Conservation (phyloP, 1,140 invertebrate genomes). For the Brachionus manjavacas region DNA sequence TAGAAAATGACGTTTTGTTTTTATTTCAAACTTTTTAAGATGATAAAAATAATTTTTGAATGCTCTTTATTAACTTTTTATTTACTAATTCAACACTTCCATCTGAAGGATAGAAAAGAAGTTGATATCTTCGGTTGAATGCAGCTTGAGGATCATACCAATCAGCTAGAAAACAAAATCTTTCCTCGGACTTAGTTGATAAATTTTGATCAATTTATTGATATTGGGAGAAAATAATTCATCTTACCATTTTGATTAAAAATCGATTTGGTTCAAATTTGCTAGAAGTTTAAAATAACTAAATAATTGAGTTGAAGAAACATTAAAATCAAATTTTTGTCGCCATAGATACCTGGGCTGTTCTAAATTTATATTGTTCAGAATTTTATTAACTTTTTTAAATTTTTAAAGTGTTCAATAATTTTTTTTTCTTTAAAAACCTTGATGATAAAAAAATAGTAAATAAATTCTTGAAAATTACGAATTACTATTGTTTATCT, state of each 20-base stretch:
- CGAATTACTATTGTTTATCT: too few species aligned
- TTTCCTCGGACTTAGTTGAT: conserved; percentile 46
- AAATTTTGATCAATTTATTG: background rate
- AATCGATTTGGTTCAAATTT: background rate
- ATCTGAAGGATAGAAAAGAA: conserved; percentile 70
- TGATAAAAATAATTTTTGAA: conserved; percentile 34
- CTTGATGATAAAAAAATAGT: too few species aligned
- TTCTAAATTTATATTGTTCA: background rate
- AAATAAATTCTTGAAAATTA: too few species aligned
- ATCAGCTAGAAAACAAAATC: conserved; percentile 67
- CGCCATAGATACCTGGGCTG: background rate
- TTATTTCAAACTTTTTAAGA: conserved; percentile 69
- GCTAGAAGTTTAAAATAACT: background rate
- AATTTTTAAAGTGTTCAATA: too few species aligned
- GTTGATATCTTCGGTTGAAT: conserved; percentile 67
- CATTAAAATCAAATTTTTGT: background rate
- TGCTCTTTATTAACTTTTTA: conserved; percentile 43
- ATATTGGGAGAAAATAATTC: background rate
- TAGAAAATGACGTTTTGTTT: conserved; percentile 69
- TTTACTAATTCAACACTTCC: conserved; percentile 68
- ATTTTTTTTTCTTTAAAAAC: too few species aligned
- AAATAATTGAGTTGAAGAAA: background rate
- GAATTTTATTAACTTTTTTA: too few species aligned
- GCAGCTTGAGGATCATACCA: conserved; percentile 75
- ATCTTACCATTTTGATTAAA: background rate